Evolutionary conservation across 2,113 vertebrate genomes (phyloP).

Genomic region (Notarius quadriscutis): DNA sequence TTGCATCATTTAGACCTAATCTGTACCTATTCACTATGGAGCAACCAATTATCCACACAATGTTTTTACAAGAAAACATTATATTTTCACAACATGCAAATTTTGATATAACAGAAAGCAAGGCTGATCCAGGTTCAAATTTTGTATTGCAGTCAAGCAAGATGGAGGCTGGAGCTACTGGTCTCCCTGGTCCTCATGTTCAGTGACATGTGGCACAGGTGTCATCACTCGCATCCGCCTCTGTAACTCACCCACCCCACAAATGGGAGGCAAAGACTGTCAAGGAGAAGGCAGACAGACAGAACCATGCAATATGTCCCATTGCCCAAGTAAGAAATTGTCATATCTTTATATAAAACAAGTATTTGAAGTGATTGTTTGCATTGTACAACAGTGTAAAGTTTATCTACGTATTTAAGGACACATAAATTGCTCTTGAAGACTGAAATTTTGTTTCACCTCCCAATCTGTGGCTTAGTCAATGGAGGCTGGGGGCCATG

Average conservation of each 20-base stretch:
- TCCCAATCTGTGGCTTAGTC: slow-evolving; percentile 70
- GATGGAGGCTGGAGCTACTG: slow-evolving; percentile 98
- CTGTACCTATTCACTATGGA: background rate
- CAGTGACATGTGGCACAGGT: slow-evolving; percentile 90
- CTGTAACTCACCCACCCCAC: slow-evolving; percentile 96
- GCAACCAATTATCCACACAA: background rate
- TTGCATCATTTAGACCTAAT: background rate
- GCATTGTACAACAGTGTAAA: background rate
- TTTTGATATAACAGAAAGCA: background rate
- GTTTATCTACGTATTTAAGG: background rate
- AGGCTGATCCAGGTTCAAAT: background rate
- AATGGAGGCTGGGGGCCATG: slow-evolving; percentile 95
- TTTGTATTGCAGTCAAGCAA: slow-evolving; percentile 84
- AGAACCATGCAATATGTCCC: slow-evolving; percentile 81
- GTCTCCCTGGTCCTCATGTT: slow-evolving; percentile 98
- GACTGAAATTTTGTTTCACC: background rate
- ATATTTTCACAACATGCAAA: background rate
- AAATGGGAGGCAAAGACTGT: slow-evolving; percentile 91
- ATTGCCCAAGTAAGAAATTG: slow-evolving; percentile 86
- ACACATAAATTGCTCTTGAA: background rate
- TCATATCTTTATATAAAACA: background rate
- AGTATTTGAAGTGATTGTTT: background rate
- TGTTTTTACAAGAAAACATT: background rate
- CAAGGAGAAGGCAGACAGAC: slow-evolving; percentile 90
- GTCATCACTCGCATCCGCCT: slow-evolving; percentile 95